A percentile compares a stretch with the other conserved stretches of the same genome.
Evolutionary conservation across 92 coral and sea anemone species (phyloP).

Genomic region (Paramuricea clavata): DNA sequence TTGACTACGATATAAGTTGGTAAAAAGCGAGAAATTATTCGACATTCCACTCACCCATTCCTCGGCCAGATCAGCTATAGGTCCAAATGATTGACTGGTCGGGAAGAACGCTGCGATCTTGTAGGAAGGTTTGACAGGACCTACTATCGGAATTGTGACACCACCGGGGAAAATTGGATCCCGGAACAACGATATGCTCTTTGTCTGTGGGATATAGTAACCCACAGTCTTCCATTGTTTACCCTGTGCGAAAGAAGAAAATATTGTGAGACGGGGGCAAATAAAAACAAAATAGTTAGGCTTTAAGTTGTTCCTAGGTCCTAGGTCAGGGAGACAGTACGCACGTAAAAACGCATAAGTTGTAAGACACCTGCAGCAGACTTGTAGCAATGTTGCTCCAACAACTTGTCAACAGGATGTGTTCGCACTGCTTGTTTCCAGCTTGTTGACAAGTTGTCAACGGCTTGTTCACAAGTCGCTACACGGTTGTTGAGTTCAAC

Average conservation of each 20-base stretch:
- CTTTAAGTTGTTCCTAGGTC: too few relatives aligned
- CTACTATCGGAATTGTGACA: constrained; percentile 86
- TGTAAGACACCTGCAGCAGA: background rate
- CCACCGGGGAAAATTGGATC: constrained; percentile 96
- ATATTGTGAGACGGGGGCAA: background rate
- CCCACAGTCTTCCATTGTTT: constrained; percentile 94
- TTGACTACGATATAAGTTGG: too few relatives aligned
- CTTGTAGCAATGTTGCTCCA: too few relatives aligned
- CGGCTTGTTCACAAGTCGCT: too few relatives aligned
- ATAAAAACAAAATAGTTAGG: too few relatives aligned
- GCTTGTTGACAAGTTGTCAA: too few relatives aligned
- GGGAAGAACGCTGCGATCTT: constrained; percentile 99
- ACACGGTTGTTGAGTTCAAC: too few relatives aligned
- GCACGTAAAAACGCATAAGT: too few relatives aligned
- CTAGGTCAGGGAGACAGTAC: too few relatives aligned
- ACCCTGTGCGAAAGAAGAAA: constrained; percentile 57
- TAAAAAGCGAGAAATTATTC: background rate
- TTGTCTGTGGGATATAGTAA: constrained; percentile 73
- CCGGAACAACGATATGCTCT: constrained; percentile 81
- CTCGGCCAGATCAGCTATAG: constrained; percentile 81
- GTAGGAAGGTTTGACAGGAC: constrained; percentile 90
- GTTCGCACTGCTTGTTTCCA: too few relatives aligned
- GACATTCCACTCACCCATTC: constrained; percentile 76
- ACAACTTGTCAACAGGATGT: too few relatives aligned
- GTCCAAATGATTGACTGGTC: constrained; percentile 75